Conservation (phyloP, 2,888 invertebrate species). For the Ochlodes sylvanus region DNA sequence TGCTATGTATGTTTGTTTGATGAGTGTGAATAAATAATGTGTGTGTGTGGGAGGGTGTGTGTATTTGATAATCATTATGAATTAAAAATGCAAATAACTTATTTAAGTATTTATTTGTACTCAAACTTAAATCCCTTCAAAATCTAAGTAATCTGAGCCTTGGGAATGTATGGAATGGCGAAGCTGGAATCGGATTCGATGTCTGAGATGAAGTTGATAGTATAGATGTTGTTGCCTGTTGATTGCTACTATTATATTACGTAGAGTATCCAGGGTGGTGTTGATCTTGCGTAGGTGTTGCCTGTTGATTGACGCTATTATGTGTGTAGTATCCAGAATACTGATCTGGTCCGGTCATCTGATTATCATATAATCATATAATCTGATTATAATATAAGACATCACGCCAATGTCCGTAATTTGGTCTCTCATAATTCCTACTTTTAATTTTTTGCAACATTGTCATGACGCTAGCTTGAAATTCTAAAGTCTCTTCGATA, state of each 20-base stretch:
- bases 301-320: conserved; percentile 42
- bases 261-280: conserved; percentile 46
- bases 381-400: no score
- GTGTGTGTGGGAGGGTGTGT: conserved; percentile 12
- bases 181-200: conserved; percentile 42
- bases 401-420: conserved; percentile 50
- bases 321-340: conserved; percentile 45
- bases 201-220: conserved; percentile 44
- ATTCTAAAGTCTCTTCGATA: conserved; percentile 47
- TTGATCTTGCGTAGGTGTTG: conserved; percentile 50
- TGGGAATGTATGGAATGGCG: conserved; percentile 47
- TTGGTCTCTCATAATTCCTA: conserved; percentile 50
- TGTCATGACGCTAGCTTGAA: conserved; percentile 47
- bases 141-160: conserved; percentile 48
- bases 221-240: conserved; percentile 17
- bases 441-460: conserved; percentile 50
- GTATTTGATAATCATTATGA: conserved; percentile 27
- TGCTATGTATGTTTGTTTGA: conserved; percentile 17
- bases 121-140: conserved; percentile 50
- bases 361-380: no score
- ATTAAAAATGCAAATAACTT: conserved; percentile 46
- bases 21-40: conserved; percentile 14
- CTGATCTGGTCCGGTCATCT: conserved; percentile 49
- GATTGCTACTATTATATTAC: conserved; percentile 18
- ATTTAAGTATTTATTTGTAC: conserved; percentile 49